Base-by-base conservation (phyloP, 2,797 vertebrate species). In the Xenopus petersii region DNA sequence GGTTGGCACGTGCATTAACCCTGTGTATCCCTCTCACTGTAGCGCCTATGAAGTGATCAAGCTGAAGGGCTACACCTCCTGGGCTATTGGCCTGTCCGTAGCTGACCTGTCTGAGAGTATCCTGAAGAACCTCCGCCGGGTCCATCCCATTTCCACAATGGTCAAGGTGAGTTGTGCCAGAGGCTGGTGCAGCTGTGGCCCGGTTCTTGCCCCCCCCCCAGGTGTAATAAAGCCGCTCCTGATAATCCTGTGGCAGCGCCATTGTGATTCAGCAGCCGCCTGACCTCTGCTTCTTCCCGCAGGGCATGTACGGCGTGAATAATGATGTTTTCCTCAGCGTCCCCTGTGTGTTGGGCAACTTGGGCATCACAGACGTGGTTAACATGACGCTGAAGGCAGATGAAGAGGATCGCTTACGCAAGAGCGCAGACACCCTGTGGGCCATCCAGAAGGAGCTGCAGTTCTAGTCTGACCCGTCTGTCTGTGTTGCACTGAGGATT, bases 41-140 rank as follows among this genome's bases (percentile, higher is more conserved):
- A 98, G 97, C 80, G 97, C 97, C 56, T 98, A 98, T 64, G 97
- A 98, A 70, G 96, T 98, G 2, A 98, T 98, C 86, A 97, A 93
- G 84, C 92, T 98, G 90, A 98, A 98, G 90, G 97, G 97, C 51
- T 98, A 98, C 84, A 98, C 97, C 0, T 98, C 96, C 74, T 98
- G 96, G 97, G 97, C 96, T 73, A 98, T 98, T 61, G 97, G 97
- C 48, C 93, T 98, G 84, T 98, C 96, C 67, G 96, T 97, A 81
- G 96, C 95, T 49, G 96, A 98, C 84, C 85, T 98, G 81, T 95
- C 95, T 77, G 95, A 98, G 84, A 96, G 83, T 71, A 92, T 97
- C 47, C 78, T 93, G 80, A 98, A 97, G 88, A 98, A 98, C 86
- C 81, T 98, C 69, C 91, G 93, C 84, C 95, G 94, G 80, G 95